phyloP scores from a whole-genome alignment of 2,797 vertebrate species.

The Pseudochromis fuscus region DNA sequence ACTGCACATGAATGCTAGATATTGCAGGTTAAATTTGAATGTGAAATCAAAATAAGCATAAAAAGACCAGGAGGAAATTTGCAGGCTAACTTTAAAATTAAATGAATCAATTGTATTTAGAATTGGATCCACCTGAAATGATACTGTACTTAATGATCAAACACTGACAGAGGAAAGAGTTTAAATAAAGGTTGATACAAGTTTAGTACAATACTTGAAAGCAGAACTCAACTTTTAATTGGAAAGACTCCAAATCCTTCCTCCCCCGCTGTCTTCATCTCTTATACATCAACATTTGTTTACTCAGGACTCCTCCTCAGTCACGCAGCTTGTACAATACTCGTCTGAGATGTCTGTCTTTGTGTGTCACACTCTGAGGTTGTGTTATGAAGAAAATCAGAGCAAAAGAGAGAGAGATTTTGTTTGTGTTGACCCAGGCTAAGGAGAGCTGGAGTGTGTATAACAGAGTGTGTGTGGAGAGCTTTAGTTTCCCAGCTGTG shows the following conservation, averaged over 20 bases:
- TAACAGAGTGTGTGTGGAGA: constrained; percentile 20
- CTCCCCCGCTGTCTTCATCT: background rate
- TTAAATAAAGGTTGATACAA: no score
- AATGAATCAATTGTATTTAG: background rate
- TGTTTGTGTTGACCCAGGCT: constrained; percentile 42
- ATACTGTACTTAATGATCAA: background rate
- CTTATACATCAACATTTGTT: background rate
- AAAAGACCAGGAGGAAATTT: no score
- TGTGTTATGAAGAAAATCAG: constrained; percentile 20
- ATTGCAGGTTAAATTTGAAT: background rate
- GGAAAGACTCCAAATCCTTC: background rate
- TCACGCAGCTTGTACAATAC: background rate
- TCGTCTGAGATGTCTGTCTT: constrained; percentile 15
- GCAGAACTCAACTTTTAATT: background rate
- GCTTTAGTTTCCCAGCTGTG: constrained; percentile 69
- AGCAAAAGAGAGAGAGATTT: constrained; percentile 15
- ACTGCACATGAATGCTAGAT: no score
- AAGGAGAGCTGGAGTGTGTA: constrained; percentile 30
- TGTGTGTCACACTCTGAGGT: constrained; percentile 23
- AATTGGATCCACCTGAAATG: background rate
- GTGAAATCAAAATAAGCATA: no score
- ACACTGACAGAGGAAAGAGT: background rate
- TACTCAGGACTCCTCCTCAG: background rate
- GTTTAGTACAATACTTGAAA: background rate
- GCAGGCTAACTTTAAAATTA: no score